Base-by-base conservation (phyloP, 2,888 invertebrate genomes). In the Chirona hameri region DNA sequence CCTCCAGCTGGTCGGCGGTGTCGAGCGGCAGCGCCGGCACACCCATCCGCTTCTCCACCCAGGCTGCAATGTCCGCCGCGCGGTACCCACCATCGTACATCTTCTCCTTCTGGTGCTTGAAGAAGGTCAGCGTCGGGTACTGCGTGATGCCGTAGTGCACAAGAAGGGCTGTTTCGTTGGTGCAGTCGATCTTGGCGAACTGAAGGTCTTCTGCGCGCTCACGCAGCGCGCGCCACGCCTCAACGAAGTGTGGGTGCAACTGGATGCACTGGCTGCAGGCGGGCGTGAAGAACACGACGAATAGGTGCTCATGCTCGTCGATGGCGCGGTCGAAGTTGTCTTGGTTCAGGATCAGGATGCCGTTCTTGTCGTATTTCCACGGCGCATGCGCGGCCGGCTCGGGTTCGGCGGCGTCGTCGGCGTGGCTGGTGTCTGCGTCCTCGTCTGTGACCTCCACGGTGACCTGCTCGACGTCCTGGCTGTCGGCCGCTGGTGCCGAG, bases 41-140 rank as follows among this genome's bases (percentile, higher is more conserved):
- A 9, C 80, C 80, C 18, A 52, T 27, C 4, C 80, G 80, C 80
- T 80, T 80, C n/a, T 14, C 9, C 15, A 80, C 80, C 80, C 80
- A 80, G 52, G 80, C 18, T 27, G 27, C 80, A 27, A 80, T 48
- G 55, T 80, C 80, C 15, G 7, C 12, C 9, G 55, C 9, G 5
- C 80, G 80, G 52, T 80, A 80, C 18, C 80, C 80, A n/a, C 80
- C 80, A 18, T 80, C 80, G 29, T 80, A 80, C 80, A 80, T 80
- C 80, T 80, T 80, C 52, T 80, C 80, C 29, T 80, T 48, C 55
- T 80, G 80, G 27, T 52, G 1, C 52, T 80, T 80, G 80, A 80
- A 80, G 52, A 80, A 52, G 15, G 80, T 80, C 14, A 80, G 48
- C 27, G 80, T 80, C n/a, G 80, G 80, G 21, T 52, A 80, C 80